phyloP scores from a whole-genome alignment of 2,888 invertebrate species.

The Cactoblastis cactorum region DNA sequence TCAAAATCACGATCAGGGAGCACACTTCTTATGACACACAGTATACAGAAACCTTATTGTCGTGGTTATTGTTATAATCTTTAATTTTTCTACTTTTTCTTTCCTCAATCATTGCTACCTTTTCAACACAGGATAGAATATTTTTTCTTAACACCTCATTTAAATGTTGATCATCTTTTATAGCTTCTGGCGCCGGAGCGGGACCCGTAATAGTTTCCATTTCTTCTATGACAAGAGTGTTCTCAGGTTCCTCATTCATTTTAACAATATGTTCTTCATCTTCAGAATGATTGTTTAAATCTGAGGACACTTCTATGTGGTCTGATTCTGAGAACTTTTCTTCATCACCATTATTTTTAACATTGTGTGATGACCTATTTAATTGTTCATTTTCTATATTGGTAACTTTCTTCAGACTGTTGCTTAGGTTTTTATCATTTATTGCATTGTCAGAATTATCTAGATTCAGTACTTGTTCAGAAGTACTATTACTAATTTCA shows the following conservation, averaged over 20 bases:
- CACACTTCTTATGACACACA: constrained; percentile 55
- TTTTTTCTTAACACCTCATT: constrained; percentile 63
- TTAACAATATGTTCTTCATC: constrained; percentile 21
- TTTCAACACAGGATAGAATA: constrained; percentile 67
- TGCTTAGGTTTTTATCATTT: constrained; percentile 39
- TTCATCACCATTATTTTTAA: constrained; percentile 39
- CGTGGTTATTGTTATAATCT: constrained; percentile 39
- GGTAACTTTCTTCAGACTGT: constrained; percentile 63
- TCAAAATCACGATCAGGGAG: constrained; percentile 40
- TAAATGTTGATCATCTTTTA: constrained; percentile 50
- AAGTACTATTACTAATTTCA: constrained; percentile 26
- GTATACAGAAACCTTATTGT: constrained; percentile 63
- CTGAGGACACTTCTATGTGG: constrained; percentile 25
- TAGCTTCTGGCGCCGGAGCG: constrained; percentile 31
- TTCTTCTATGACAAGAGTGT: constrained; percentile 39
- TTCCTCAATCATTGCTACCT: constrained; percentile 66
- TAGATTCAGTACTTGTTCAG: constrained; percentile 22
- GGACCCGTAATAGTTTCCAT: constrained; percentile 32
- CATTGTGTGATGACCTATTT: constrained; percentile 55
- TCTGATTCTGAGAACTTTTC: constrained; percentile 28
- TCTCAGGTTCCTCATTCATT: constrained; percentile 23
- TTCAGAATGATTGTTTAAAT: constrained; percentile 15
- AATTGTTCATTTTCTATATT: constrained; percentile 72
- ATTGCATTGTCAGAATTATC: constrained; percentile 41
- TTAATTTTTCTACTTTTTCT: constrained; percentile 52